Evolutionary conservation across 1,140 invertebrate genomes (phyloP).

Genomic region (Littorina saxatilis): DNA sequence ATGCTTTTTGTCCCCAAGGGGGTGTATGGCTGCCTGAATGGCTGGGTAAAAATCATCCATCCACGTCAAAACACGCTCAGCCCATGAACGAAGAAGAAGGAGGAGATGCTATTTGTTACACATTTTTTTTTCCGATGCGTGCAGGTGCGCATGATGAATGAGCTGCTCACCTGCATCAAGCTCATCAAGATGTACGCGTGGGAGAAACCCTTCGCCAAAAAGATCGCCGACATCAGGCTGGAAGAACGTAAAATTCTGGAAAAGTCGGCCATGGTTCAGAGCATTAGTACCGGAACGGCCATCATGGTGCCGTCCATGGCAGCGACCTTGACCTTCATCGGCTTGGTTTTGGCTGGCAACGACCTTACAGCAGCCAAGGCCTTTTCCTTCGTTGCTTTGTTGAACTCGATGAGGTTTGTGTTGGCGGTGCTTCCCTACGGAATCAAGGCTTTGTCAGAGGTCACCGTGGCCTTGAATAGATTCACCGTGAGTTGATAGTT

Average conservation of each 20-base stretch:
- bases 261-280: constrained; percentile 80
- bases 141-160: constrained; percentile 69
- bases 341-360: constrained; percentile 80
- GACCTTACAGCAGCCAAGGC: constrained; percentile 81
- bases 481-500: constrained; percentile 66
- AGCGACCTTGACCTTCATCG: constrained; percentile 81
- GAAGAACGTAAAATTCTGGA: constrained; percentile 79
- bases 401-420: constrained; percentile 70
- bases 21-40: too few relatives aligned
- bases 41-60: too few relatives aligned
- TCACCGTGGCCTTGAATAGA: constrained; percentile 72
- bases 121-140: too few relatives aligned
- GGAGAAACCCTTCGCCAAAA: constrained; percentile 86
- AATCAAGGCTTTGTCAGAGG: constrained; percentile 67
- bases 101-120: background rate
- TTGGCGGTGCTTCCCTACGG: constrained; percentile 69
- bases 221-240: constrained; percentile 78
- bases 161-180: constrained; percentile 68
- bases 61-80: too few relatives aligned
- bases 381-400: constrained; percentile 71
- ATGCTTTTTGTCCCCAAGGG: too few relatives aligned
- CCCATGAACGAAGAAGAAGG: too few relatives aligned
- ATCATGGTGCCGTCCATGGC: constrained; percentile 82
- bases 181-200: constrained; percentile 92
- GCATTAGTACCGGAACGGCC: constrained; percentile 80